Percentiles rank a stretch among this genome's conserved stretches.
phyloP scores from a whole-genome alignment of 1,140 invertebrate genomes.

The Lutraria rhynchaena region DNA sequence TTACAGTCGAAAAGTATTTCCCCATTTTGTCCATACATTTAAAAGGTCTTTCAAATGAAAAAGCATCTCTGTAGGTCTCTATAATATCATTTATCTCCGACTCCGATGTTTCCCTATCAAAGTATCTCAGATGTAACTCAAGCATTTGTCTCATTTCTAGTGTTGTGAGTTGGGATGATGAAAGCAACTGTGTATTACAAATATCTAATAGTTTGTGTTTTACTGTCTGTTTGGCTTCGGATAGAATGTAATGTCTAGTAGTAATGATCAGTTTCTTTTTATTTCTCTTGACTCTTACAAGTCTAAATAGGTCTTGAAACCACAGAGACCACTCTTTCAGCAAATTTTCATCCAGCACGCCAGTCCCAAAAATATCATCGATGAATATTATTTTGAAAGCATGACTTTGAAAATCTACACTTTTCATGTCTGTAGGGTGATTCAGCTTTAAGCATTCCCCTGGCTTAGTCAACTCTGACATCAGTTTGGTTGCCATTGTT shows the following conservation, averaged over 20 bases:
- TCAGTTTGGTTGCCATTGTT: slow-evolving; percentile 14
- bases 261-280: slow-evolving; percentile 28
- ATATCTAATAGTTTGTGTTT: too few species aligned
- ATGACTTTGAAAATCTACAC: not conserved
- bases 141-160: slow-evolving; percentile 19
- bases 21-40: too few species aligned
- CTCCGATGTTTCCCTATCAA: not conserved
- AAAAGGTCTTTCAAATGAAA: not conserved
- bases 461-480: not conserved
- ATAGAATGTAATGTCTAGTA: slow-evolving; percentile 21
- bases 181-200: too few species aligned
- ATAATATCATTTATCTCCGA: not conserved
- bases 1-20: not conserved
- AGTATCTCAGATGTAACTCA: not conserved
- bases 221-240: too few species aligned
- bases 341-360: not conserved
- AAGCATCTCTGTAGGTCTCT: not conserved
- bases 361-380: slow-evolving; percentile 41
- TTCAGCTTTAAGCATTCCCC: not conserved
- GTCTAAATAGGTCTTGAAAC: too few species aligned
- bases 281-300: not conserved
- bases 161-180: slow-evolving; percentile 20
- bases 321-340: not conserved
- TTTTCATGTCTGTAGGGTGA: not conserved
- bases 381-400: slow-evolving; percentile 7